Base-by-base conservation (phyloP, 1,140 invertebrate genomes). In the Rhagoletis zephyria region DNA sequence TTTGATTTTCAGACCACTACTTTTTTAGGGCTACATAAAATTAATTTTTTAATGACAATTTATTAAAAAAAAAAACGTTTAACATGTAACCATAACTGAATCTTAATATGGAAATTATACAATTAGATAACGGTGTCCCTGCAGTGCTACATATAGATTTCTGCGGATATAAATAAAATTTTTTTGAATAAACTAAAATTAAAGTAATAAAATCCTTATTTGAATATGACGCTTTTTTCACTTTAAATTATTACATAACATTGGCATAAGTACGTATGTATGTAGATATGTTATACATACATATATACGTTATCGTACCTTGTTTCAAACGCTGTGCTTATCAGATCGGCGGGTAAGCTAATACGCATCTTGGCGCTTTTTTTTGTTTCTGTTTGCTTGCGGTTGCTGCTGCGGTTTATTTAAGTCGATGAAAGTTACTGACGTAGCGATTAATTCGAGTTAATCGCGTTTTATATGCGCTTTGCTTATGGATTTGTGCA, bases 311-410 rank as follows among this genome's bases (percentile, higher is more conserved):
- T 63, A 19, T 61, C 64, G 30, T 88, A 88, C 87, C 88, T 88
- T 61, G 86, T 19, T 2, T 88, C 88, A 45, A 87, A 88, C 12
- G 81, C 88, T 60, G 88, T 88, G 42, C 9, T 70, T 19, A 88
- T 59, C 60, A 88, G 42, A 87, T 88, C 88, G 40, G 63, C 85
- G 14, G 88, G 88, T 48, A 88, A 64, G 42, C 87, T 87, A n/a
- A 88, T 87, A 74, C 88, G 88, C 88, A 88, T 88, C 56, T 87
- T 85, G 51, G n/a, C n/a, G 67, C 9, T 19, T 45, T 64, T 10
- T 0, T 87, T 85, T 85, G 56, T 42, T n/a, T n/a, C n/a, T 30
- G 30, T 30, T 30, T 30, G 30, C 30, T 60, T 85, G 63, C 65
- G 67, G 67, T 85, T 87, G 60, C 19, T 42, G 87, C n/a, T 51